These are phyloP conservation scores for Encarsia formosa DNA, from an alignment of 2,888 invertebrate genomes.

Conservation along the genomic window DNA sequence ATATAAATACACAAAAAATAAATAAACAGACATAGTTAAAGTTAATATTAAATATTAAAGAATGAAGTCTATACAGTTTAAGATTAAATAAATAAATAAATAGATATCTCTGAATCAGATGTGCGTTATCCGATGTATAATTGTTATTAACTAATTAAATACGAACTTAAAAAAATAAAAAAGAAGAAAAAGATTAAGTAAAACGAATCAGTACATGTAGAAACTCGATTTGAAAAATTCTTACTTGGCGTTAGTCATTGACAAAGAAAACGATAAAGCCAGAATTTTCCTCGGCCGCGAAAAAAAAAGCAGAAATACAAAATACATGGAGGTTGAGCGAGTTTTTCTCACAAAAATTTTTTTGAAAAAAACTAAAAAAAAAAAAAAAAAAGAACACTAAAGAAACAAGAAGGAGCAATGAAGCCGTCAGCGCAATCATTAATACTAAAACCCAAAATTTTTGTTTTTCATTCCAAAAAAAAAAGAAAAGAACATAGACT, in stretches of 20 bases:
- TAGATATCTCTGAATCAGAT: slow-evolving; percentile 22
- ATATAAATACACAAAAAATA: slow-evolving; percentile 28
- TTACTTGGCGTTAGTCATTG: neutral
- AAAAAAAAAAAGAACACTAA: neutral
- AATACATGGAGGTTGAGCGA: neutral
- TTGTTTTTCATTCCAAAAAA: slow-evolving; percentile 3
- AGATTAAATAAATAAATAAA: slow-evolving; percentile 6
- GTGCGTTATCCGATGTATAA: slow-evolving; percentile 21
- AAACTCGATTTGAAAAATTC: neutral
- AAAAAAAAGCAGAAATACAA: neutral
- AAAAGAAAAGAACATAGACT: neutral
- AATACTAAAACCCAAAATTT: slow-evolving; percentile 48
- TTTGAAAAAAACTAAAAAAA: neutral
- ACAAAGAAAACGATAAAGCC: too few relatives aligned
- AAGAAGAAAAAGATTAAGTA: neutral
- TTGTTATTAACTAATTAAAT: slow-evolving; percentile 13
- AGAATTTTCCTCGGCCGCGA: slow-evolving; percentile 1
- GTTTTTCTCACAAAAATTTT: neutral
- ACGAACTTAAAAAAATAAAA: too few relatives aligned
- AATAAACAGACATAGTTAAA: slow-evolving; percentile 29
- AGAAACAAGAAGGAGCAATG: neutral
- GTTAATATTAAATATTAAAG: slow-evolving; percentile 26
- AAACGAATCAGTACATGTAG: neutral
- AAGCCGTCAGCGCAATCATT: slow-evolving; percentile 21
- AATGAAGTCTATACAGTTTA: slow-evolving; percentile 24